Conservation (phyloP, 2,797 vertebrate species). For the Pampus argenteus region DNA sequence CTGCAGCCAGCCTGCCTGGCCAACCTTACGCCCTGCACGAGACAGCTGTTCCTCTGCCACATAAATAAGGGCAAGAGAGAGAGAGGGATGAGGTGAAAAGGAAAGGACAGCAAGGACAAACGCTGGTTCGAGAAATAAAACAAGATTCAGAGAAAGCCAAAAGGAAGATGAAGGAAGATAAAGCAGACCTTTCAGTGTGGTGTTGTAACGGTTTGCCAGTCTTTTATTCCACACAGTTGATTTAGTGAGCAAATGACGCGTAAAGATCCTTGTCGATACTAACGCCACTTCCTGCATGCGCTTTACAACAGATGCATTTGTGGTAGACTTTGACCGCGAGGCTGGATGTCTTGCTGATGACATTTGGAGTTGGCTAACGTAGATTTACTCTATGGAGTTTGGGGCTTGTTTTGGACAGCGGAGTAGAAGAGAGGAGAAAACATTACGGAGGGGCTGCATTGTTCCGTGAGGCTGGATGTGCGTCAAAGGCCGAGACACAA, state of each 20-base stretch:
- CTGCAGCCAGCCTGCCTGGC: constrained; percentile 72
- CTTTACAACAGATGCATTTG: not conserved
- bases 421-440: too few species aligned
- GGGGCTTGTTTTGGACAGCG: too few species aligned
- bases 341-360: not conserved
- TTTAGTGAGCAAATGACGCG: constrained; percentile 7
- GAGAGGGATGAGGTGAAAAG: constrained; percentile 29
- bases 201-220: not conserved
- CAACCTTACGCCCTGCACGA: constrained; percentile 82
- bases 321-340: not conserved
- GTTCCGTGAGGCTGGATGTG: too few species aligned
- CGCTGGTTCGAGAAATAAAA: constrained; percentile 53
- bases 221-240: not conserved
- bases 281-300: not conserved
- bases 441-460: too few species aligned
- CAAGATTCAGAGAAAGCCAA: constrained; percentile 32
- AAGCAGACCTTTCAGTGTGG: constrained; percentile 18
- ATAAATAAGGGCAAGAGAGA: constrained; percentile 54
- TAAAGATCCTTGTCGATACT: not conserved
- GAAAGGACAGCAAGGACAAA: constrained; percentile 56
- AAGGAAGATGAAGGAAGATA: constrained; percentile 19
- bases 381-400: not conserved
- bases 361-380: not conserved
- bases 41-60: constrained; percentile 85
- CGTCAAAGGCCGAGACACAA: not conserved